These are phyloP conservation scores for Limnodromus scolopaceus DNA, from an alignment of 2,797 vertebrate species.

Conservation along the genomic window DNA sequence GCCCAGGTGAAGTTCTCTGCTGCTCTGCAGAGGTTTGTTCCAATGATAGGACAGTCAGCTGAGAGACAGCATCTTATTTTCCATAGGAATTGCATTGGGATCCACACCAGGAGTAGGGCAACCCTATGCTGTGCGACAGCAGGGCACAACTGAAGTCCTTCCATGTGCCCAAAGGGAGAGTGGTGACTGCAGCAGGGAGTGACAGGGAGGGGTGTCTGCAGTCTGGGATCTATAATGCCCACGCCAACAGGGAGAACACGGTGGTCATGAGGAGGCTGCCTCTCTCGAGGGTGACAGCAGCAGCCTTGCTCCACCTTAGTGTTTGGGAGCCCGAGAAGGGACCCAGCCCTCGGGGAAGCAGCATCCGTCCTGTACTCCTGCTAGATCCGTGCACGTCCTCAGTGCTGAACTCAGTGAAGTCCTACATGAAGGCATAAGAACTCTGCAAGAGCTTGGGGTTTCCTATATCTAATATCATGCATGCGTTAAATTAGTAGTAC, in stretches of 20 bases:
- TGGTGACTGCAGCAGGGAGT: background rate
- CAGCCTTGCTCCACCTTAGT: background rate
- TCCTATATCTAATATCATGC: background rate
- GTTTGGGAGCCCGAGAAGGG: background rate
- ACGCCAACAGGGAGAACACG: background rate
- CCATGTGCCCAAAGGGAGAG: background rate
- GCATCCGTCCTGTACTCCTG: background rate
- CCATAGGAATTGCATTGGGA: background rate
- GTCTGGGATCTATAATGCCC: background rate
- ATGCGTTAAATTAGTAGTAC: background rate
- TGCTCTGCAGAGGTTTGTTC: background rate
- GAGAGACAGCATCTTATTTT: background rate
- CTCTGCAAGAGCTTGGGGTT: background rate
- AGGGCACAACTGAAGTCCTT: background rate
- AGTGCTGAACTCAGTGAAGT: background rate
- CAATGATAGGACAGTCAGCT: background rate
- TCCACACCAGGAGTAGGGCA: background rate
- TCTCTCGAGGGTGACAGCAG: background rate
- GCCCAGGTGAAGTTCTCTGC: background rate
- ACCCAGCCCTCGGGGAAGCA: background rate
- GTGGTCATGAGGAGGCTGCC: background rate
- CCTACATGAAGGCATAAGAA: background rate
- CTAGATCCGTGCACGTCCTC: background rate
- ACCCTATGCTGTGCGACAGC: accelerated
- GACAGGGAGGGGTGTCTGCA: background rate